Evolutionary conservation across 2,888 invertebrate species (phyloP), one percentile per base, ranked within the genome.

Genomic region (Lasioglossum oenotherae): DNA sequence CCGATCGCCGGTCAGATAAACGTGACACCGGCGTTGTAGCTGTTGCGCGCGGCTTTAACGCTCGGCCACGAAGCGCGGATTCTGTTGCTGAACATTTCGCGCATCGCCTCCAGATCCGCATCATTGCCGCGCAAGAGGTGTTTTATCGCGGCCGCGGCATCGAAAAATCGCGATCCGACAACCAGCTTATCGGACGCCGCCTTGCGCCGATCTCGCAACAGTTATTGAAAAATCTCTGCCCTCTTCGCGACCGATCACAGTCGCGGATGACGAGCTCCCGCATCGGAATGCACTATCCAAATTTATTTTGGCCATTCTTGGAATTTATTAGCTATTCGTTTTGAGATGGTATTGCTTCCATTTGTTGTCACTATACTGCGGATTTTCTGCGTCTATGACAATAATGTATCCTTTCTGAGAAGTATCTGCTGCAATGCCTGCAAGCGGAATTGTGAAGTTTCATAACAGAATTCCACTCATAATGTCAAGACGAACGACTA

Each of bases 51-150:
- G 83, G 81, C 81, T 87, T 89, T 82, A 77, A 84, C 90, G 85
- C 69, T 78, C 86, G 82, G 74, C 79, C 84, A 85, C 88, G 89
- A 82, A 81, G 88, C 86, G 84, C 84, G 88, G 83, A 90, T 88
- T 88, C 91, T 84, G 81, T 88, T 81, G 85, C 82, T 60, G 74
- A 84, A 81, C 83, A 81, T 88, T 85, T 90, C 90, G 89, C 88
- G 83, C 90, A 84, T 89, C 88, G 84, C 84, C 84, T 86, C 85
- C 86, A 91, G 91, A 91, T 91, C 83, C 89, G 82, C 91, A 91
- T 91, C 91, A 89, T 83, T 72, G 79, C 80, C 78, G 85, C 87
- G 67, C 64, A 69, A 74, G 80, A 82, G 78, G 76, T 74, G 81
- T 72, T 82, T 90, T 90, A 90, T 90, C 90, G 85, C 69, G 27